These are phyloP conservation scores for Plestiodon gilberti DNA, from an alignment of 2,113 vertebrate species.

Conservation along the genomic window DNA sequence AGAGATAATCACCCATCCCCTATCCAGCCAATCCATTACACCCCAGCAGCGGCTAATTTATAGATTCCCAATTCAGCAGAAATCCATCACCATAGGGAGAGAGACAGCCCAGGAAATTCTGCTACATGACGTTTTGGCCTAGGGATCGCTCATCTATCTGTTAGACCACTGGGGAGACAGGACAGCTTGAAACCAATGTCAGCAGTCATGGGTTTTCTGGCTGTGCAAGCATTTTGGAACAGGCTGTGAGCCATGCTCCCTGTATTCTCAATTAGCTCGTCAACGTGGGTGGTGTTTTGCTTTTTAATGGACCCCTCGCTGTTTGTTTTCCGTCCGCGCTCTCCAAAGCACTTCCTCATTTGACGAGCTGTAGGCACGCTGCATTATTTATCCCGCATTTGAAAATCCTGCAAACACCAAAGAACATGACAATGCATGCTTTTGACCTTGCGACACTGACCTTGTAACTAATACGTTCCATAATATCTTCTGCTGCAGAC, in stretches of 20 bases:
- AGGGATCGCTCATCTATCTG: slow-evolving; percentile 16
- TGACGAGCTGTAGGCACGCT: background rate
- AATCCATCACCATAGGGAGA: slow-evolving; percentile 22
- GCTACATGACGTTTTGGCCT: background rate
- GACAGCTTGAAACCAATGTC: slow-evolving; percentile 24
- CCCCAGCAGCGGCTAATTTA: slow-evolving; percentile 25
- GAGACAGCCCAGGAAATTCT: slow-evolving; percentile 18
- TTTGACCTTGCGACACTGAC: slow-evolving; percentile 57
- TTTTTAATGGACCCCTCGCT: background rate
- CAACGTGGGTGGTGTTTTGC: background rate
- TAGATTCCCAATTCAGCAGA: slow-evolving; percentile 20
- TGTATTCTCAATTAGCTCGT: slow-evolving; percentile 30
- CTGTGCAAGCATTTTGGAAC: background rate
- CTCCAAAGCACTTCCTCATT: background rate
- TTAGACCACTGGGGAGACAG: slow-evolving; percentile 5
- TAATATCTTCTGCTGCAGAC: slow-evolving; percentile 55
- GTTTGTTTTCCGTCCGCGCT: slow-evolving; percentile 16
- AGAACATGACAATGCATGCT: slow-evolving; percentile 18
- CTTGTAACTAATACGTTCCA: slow-evolving; percentile 45
- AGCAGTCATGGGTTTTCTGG: background rate
- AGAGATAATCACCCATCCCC: background rate
- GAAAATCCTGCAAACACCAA: background rate
- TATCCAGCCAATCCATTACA: slow-evolving; percentile 10
- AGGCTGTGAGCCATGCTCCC: background rate
- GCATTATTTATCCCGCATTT: slow-evolving; percentile 34